phyloP scores from a whole-genome alignment of 37 sponge, comb jelly and placozoan genomes.

The Agelas oroides region DNA sequence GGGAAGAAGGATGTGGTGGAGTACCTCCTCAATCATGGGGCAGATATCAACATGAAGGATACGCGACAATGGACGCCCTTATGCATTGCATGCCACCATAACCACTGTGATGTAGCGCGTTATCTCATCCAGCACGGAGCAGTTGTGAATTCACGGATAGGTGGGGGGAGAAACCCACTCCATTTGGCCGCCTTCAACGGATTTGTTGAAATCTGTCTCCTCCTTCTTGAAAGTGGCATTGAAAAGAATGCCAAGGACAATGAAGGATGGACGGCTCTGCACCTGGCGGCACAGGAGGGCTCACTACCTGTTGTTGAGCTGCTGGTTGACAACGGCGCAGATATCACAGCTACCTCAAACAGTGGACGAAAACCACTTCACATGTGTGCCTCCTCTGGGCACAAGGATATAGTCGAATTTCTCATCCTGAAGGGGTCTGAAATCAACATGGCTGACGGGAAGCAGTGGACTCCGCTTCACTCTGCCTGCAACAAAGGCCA shows the following conservation, averaged over 20 bases:
- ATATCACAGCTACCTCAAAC: constrained; percentile 37
- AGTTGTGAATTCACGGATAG: constrained; percentile 60
- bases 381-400: constrained; percentile 67
- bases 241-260: constrained; percentile 53
- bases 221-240: constrained; percentile 43
- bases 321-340: constrained; percentile 55
- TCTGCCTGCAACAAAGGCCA: constrained; percentile 79
- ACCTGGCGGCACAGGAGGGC: constrained; percentile 71
- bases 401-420: constrained; percentile 41
- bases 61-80: constrained; percentile 74
- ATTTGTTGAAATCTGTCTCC: constrained; percentile 43
- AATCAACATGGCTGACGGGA: constrained; percentile 64
- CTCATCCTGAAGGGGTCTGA: constrained; percentile 53
- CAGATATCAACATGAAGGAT: constrained; percentile 69
- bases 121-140: constrained; percentile 55
- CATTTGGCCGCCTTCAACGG: constrained; percentile 69
- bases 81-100: constrained; percentile 76
- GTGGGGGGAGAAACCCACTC: constrained; percentile 72
- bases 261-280: constrained; percentile 78
- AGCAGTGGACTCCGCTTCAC: constrained; percentile 76
- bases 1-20: constrained; percentile 58
- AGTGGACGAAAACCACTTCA: constrained; percentile 71
- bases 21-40: constrained; percentile 59
- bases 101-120: constrained; percentile 40
- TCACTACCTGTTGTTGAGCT: constrained; percentile 43